phyloP scores from a whole-genome alignment of 2,888 invertebrate species.

The Drosophila limbata region DNA sequence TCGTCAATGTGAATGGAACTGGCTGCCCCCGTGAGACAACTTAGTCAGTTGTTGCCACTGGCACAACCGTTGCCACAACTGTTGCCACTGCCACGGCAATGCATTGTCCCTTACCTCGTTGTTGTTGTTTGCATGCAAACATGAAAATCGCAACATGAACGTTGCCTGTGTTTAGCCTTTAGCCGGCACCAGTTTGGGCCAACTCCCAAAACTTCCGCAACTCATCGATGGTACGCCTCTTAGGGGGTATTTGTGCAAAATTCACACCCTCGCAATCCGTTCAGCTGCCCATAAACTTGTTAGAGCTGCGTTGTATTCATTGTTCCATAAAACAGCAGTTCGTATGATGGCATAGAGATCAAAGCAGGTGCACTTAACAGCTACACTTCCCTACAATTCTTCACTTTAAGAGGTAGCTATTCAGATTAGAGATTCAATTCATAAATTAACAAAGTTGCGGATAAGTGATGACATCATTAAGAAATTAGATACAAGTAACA shows the following conservation, averaged over 20 bases:
- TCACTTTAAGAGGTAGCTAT: neutral
- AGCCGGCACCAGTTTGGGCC: conserved; percentile 42
- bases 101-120: conserved; percentile 30
- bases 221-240: conserved; percentile 49
- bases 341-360: conserved; percentile 25
- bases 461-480: too few species aligned
- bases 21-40: conserved; percentile 68
- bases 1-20: conserved; percentile 55
- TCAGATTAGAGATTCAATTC: neutral
- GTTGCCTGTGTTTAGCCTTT: conserved; percentile 54
- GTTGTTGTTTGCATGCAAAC: conserved; percentile 69
- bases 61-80: conserved; percentile 22
- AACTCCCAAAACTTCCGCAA: conserved; percentile 1
- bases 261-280: conserved; percentile 17
- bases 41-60: conserved; percentile 58
- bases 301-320: conserved; percentile 54
- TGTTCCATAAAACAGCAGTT: conserved; percentile 72
- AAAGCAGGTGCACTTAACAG: neutral
- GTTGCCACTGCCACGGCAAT: conserved; percentile 16
- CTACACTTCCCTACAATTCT: neutral
- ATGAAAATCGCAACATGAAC: conserved; percentile 71
- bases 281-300: conserved; percentile 26
- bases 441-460: too few species aligned
- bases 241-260: conserved; percentile 70
- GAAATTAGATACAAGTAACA: too few species aligned